phyloP scores from a whole-genome alignment of 2,888 invertebrate genomes.

The Pasiphila rectangulata region DNA sequence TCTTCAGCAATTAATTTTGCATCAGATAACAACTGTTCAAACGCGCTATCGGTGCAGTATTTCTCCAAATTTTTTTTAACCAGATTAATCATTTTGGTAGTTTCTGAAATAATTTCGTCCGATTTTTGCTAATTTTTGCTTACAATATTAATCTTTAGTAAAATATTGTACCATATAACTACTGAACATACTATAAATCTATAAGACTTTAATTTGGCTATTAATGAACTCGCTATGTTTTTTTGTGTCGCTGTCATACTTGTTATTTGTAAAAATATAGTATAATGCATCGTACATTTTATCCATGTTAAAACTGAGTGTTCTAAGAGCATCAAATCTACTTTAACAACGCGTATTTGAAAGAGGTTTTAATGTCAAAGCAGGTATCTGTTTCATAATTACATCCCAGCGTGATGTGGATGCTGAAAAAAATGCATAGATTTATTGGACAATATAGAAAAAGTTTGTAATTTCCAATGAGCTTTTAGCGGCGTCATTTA shows the following conservation, averaged over 20 bases:
- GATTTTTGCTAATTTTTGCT: slow-evolving; percentile 6
- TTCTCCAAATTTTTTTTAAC: neutral
- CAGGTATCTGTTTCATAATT: neutral
- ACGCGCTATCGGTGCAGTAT: neutral
- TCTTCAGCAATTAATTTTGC: neutral
- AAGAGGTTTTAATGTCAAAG: neutral
- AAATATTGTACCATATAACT: slow-evolving; percentile 11
- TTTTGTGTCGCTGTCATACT: neutral
- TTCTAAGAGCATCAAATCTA: neutral
- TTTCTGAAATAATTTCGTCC: slow-evolving; percentile 7
- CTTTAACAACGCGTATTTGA: neutral
- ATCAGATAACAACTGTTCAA: neutral
- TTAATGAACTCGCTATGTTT: slow-evolving; percentile 1
- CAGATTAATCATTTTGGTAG: slow-evolving; percentile 1
- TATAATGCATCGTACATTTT: neutral
- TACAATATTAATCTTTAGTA: slow-evolving; percentile 12
- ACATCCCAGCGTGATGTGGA: neutral
- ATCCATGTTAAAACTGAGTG: neutral
- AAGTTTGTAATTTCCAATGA: slow-evolving; percentile 10
- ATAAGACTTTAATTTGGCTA: neutral
- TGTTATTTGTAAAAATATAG: neutral
- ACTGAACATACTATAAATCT: slow-evolving; percentile 10
- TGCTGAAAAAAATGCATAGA: neutral
- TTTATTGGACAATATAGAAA: slow-evolving; percentile 25
- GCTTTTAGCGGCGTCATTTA: slow-evolving; percentile 18